Percentiles rank a stretch among this genome's conserved stretches.
Conservation (phyloP, 2,797 vertebrate species). For the Spinus olivaceus region DNA sequence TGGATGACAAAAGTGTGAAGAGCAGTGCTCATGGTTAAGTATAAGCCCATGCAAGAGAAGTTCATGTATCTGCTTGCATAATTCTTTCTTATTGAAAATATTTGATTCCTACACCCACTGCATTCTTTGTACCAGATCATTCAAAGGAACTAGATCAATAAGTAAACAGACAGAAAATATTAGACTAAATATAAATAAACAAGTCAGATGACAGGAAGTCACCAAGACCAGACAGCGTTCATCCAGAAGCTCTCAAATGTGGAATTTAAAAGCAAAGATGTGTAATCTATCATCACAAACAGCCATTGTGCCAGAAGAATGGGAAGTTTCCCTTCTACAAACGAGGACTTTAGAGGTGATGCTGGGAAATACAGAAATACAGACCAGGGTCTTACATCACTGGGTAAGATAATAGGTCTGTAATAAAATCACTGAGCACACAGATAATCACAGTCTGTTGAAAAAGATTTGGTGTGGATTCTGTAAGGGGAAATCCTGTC, state of each 20-base stretch:
- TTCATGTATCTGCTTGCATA: neutral
- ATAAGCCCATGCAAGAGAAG: neutral
- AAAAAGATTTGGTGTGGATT: neutral
- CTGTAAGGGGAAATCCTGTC: slow-evolving; percentile 6
- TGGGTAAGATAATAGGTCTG: neutral
- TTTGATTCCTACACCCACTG: neutral
- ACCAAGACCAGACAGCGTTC: slow-evolving; percentile 27
- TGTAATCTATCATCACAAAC: slow-evolving; percentile 9
- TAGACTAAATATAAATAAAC: slow-evolving; percentile 63
- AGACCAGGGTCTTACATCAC: neutral
- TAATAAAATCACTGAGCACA: neutral
- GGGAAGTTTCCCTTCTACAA: neutral
- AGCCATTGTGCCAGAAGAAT: neutral
- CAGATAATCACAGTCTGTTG: neutral
- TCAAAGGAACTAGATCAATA: slow-evolving; percentile 45
- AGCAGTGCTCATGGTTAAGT: neutral
- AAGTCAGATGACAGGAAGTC: slow-evolving; percentile 34
- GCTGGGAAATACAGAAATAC: slow-evolving; percentile 30
- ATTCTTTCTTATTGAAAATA: neutral
- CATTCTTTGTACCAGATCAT: neutral
- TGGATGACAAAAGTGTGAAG: neutral
- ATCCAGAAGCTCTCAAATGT: slow-evolving; percentile 1
- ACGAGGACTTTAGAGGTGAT: neutral
- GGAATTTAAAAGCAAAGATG: slow-evolving; percentile 33
- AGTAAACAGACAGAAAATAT: slow-evolving; percentile 27